A percentile compares a stretch with the other conserved stretches of the same genome.
These are phyloP conservation scores for Cynocephalus volans DNA, from an alignment of 2,113 vertebrate species.

Conservation along the genomic window DNA sequence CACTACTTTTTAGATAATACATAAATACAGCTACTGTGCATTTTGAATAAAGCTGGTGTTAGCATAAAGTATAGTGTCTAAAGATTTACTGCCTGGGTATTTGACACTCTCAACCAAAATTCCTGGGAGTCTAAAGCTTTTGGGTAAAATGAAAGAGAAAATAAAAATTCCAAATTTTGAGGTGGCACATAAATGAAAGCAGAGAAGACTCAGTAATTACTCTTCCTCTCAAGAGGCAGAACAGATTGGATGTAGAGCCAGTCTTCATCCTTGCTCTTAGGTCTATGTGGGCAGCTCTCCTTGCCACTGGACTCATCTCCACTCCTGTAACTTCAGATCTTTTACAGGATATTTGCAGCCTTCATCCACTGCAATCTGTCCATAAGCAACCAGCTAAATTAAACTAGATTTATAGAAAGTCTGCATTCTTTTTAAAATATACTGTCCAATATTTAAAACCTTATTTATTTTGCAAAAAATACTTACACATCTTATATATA, in stretches of 20 bases:
- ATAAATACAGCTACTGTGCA: background rate
- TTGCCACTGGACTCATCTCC: background rate
- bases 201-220: background rate
- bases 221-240: background rate
- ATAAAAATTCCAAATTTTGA: conserved; percentile 2
- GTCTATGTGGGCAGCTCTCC: background rate
- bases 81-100: background rate
- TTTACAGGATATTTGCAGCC: background rate
- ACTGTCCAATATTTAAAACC: conserved; percentile 24
- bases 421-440: conserved; percentile 11
- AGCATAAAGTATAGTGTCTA: background rate
- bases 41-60: background rate
- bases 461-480: conserved; percentile 34
- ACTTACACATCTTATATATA: conserved; percentile 16
- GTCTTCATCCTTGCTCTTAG: background rate
- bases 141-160: conserved; percentile 46
- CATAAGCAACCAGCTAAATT: background rate
- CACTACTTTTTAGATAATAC: background rate
- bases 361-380: background rate
- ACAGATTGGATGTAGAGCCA: background rate
- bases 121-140: background rate
- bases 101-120: conserved; percentile 15
- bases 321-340: background rate
- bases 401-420: conserved; percentile 1
- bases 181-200: background rate